phyloP scores from a whole-genome alignment of 2,113 vertebrate genomes.

The Brevimyrus niger region DNA sequence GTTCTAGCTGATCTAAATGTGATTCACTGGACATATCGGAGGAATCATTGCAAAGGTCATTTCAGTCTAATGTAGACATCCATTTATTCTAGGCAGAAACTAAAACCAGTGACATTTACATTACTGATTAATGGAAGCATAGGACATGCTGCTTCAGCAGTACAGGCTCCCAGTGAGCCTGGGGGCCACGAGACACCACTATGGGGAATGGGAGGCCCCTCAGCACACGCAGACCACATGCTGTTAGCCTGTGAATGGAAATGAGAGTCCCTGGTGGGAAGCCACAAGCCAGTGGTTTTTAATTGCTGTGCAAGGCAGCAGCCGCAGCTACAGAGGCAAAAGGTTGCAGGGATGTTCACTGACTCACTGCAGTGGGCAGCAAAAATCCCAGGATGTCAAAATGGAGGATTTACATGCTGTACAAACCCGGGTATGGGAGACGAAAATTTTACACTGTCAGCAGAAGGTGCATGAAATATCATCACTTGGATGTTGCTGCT shows the following conservation, averaged over 20 bases:
- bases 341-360: neutral
- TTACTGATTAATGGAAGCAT: neutral
- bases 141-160: neutral
- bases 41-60: neutral
- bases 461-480: neutral
- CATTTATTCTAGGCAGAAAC: neutral
- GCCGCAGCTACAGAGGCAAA: neutral
- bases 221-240: neutral
- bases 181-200: neutral
- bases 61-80: neutral
- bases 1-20: neutral
- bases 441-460: neutral
- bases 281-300: neutral
- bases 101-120: neutral
- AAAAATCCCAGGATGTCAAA: neutral
- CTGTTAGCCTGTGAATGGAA: neutral
- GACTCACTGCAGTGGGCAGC: neutral
- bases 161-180: neutral
- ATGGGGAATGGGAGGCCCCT: neutral
- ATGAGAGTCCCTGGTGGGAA: neutral
- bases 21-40: neutral
- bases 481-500: neutral
- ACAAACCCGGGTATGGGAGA: neutral
- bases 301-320: neutral
- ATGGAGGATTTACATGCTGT: neutral